Evolutionary conservation across 2,888 invertebrate genomes (phyloP), one percentile per base, ranked within the genome.

Genomic region (Pyrochroa serraticornis): DNA sequence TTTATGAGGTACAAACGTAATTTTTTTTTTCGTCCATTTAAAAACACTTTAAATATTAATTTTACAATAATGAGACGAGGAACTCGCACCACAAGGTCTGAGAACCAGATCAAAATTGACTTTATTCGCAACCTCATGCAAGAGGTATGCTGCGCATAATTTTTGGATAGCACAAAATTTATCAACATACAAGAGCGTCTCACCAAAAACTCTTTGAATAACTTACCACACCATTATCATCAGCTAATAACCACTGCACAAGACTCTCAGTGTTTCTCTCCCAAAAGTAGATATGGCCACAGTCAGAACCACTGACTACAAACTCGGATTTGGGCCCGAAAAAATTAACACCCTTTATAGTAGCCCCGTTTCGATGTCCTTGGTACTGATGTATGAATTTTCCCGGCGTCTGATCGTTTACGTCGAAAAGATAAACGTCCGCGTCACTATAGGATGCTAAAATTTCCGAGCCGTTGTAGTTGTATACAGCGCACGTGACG

Each of bases 381-480:
- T 82, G 80, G 72, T 85, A 86, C 6, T 80, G 78, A 58, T 83
- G 83, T 0, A 81, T 78, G 75, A 79, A 86, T 6, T 71, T 68
- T 33, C 88, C 87, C 0, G 82, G 76, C 10, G 70, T 67, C 0
- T 70, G 58, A 73, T 58, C 79, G 78, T 73, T 81, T 10, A 87
- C 84, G 75, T 94, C 89, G 73, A 95, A 97, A 34, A 96, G 81
- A 79, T 93, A 97, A 65, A 97, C 91, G 70, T 93, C 91, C 61
- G 95, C 95, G 75, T 96, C 94, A 77, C 93, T 95, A 78, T 96
- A 97, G 0, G 94, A 92, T n/a, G 92, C 95, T 7, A 97, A 81
- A 47, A 97, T 88, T 82, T 96, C 94, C 46, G 90, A 85, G 38
- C 97, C 97, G 78, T 92, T 89, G 80, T 93, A 88, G 80, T 93